Evolutionary conservation across 2,888 invertebrate genomes (phyloP), one percentile per base, ranked within the genome.

Genomic region (Mermis nigrescens): DNA sequence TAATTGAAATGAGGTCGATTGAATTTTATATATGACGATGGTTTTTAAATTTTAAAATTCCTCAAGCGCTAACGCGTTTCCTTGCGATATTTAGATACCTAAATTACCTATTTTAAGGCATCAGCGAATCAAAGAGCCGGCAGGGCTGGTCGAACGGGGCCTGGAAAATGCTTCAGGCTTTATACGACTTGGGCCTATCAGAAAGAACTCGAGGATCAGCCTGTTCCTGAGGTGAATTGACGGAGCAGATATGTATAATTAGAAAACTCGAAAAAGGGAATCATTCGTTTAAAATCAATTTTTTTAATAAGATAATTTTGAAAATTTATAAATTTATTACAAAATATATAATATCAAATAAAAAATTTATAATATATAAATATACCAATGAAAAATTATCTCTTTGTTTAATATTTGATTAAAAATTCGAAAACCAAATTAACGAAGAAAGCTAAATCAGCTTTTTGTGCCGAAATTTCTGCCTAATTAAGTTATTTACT

Each of bases 121-220:
- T 94, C 94, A 51, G 94, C 98, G 1, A 94, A 94, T 78, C 95
- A 98, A 76, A 79, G 95, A 68, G 94, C 95, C 1, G 94, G 92
- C 0, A 78, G 94, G 66, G 92, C 94, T 1, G 95, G 94, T 0
- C 79, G 94, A 67, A 91, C 92, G 0, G 90, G 94, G 0, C 87
- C 90, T 1, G 95, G 98, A 0, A 98, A 95, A 77, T 98, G 95
- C 76, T 99, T 98, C 73, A 81, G 98, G 53, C 78, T 98, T 19
- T 98, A 94, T 73, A 99, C 98, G 1, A 88, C 92, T 0, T 94
- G 92, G 94, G 91, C 94, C 0, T 99, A 90, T 74, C 87, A 94
- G 72, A 85, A 95, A 73, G 98, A 99, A 76, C 78, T 99, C 60
- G 95, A 98, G 76, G 94, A 94, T 65, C 94, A 94, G 69, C 91